Percentiles rank a stretch among this genome's conserved stretches.
These are phyloP conservation scores for Dinomys branickii DNA, from an alignment of 2,113 vertebrate species.

Conservation along the genomic window DNA sequence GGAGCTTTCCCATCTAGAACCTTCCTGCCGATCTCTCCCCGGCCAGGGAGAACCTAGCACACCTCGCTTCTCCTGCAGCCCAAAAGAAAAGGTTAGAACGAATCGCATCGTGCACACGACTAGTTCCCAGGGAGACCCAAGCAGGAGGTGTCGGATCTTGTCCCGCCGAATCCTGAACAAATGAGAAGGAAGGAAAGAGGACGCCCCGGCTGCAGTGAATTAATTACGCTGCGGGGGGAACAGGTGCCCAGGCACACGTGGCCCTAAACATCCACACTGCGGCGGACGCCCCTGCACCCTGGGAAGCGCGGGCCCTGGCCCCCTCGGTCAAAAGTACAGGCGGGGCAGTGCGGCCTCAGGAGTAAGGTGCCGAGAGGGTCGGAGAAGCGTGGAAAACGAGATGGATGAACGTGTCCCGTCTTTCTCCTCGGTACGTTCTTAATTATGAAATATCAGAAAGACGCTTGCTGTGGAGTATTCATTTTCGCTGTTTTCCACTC, in stretches of 20 bases:
- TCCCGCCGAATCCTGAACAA: too few species aligned
- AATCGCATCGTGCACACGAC: not conserved
- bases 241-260: fast-evolving
- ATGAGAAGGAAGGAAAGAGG: too few species aligned
- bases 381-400: not conserved
- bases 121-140: too few species aligned
- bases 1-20: not conserved
- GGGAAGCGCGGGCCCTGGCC: not conserved
- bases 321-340: not conserved
- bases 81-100: not conserved
- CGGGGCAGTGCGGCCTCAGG: not conserved
- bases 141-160: too few species aligned
- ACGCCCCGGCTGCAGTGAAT: not conserved
- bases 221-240: too few species aligned
- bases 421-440: not conserved
- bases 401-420: fast-evolving
- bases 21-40: not conserved
- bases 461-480: not conserved
- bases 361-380: not conserved
- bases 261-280: not conserved
- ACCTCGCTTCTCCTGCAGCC: not conserved
- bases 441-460: not conserved
- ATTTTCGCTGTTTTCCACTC: not conserved
- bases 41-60: not conserved
- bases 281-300: fast-evolving